A percentile compares a stretch with the other conserved stretches of the same genome.
These are phyloP conservation scores for Linnaemya tessellans DNA, from an alignment of 2,888 invertebrate species.

Conservation along the genomic window DNA sequence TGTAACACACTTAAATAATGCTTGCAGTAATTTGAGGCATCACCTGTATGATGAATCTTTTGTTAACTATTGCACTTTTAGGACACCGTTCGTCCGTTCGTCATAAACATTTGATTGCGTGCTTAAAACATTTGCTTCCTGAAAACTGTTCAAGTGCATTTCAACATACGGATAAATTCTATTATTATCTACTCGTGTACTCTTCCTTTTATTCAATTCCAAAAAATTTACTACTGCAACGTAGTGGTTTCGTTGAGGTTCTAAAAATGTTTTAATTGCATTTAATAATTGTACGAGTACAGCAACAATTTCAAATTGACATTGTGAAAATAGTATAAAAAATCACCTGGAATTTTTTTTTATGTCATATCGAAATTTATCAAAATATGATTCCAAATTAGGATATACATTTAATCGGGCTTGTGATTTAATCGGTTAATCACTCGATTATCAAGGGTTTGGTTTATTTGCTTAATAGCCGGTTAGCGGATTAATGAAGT, in stretches of 20 bases:
- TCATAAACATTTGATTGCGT: slow-evolving; percentile 75
- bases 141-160: slow-evolving; percentile 65
- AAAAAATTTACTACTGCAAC: neutral
- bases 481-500: no score
- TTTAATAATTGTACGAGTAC: neutral
- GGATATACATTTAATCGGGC: no score
- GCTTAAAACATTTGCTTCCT: slow-evolving; percentile 81
- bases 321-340: neutral
- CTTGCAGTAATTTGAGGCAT: slow-evolving; percentile 38
- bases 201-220: neutral
- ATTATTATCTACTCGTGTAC: neutral
- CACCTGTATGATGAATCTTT: slow-evolving; percentile 69
- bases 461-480: no score
- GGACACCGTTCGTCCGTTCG: neutral
- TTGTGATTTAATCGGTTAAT: no score
- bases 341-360: no score
- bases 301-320: neutral
- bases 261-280: neutral
- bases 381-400: no score
- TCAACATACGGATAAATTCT: slow-evolving; percentile 11
- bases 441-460: no score
- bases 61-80: slow-evolving; percentile 21
- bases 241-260: neutral
- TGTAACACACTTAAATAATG: slow-evolving; percentile 16
- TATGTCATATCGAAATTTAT: no score